Percentiles rank a stretch among this genome's conserved stretches.
phyloP scores from a whole-genome alignment of 2,113 vertebrate species.

The Eubucco bourcierii region DNA sequence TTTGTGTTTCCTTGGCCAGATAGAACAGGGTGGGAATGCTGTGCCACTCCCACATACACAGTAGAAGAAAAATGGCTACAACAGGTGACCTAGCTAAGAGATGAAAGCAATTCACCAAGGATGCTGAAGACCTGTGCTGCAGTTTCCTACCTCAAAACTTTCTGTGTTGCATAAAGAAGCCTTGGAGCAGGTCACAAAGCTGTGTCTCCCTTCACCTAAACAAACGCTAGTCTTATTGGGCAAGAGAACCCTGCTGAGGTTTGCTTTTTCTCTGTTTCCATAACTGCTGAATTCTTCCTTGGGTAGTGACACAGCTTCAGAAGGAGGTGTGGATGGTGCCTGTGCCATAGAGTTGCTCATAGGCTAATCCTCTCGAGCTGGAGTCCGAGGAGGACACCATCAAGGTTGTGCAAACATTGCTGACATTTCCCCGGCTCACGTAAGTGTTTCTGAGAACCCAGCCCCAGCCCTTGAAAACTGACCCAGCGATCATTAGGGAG shows the following conservation, averaged over 20 bases:
- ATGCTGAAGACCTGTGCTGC: not conserved
- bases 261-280: not conserved
- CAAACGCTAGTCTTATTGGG: not conserved
- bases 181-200: not conserved
- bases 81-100: not conserved
- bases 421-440: not conserved
- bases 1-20: not conserved
- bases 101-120: not conserved
- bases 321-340: not conserved
- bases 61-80: not conserved
- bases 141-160: not conserved
- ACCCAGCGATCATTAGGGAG: slow-evolving; percentile 33
- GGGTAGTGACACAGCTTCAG: not conserved
- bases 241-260: fast-evolving
- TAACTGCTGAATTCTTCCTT: not conserved
- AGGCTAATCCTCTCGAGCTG: not conserved
- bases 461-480: slow-evolving; percentile 13
- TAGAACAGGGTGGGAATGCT: not conserved
- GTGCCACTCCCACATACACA: not conserved
- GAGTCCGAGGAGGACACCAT: not conserved
- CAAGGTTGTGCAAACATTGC: not conserved
- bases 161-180: not conserved
- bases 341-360: not conserved
- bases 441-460: slow-evolving; percentile 34
- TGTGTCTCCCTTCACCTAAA: not conserved